phyloP scores from a whole-genome alignment of 37 sponge, comb jelly and placozoan species.

The Cliona cf. orientalis region DNA sequence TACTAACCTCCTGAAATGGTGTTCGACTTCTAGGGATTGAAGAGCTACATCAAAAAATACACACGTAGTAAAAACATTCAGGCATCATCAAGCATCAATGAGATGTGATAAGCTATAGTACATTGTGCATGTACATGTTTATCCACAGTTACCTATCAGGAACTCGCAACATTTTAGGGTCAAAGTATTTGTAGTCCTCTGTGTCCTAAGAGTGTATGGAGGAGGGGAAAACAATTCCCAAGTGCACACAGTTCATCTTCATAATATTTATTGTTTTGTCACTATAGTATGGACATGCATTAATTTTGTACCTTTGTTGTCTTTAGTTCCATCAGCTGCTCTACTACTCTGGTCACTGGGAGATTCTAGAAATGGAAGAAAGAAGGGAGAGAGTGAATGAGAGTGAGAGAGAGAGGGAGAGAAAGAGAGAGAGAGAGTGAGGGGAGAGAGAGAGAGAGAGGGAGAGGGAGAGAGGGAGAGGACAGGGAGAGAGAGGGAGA shows the following conservation, averaged over 20 bases:
- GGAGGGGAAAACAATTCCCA: neutral
- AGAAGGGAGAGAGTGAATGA: neutral
- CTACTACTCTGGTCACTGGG: slow-evolving; percentile 93
- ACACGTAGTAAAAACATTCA: neutral
- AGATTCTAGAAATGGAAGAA: slow-evolving; percentile 58
- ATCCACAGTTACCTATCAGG: slow-evolving; percentile 60
- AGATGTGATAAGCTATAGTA: neutral
- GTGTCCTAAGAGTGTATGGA: slow-evolving; percentile 58
- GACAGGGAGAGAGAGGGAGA: neutral
- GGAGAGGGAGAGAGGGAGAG: neutral
- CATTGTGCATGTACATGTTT: neutral
- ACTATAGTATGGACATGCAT: neutral
- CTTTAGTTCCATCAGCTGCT: slow-evolving; percentile 89
- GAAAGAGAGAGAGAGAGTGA: neutral
- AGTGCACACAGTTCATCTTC: neutral
- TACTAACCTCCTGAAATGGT: slow-evolving; percentile 67
- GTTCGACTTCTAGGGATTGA: slow-evolving; percentile 43
- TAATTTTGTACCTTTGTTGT: slow-evolving; percentile 45
- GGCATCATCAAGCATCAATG: neutral
- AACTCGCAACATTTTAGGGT: slow-evolving; percentile 86
- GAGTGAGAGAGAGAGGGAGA: neutral
- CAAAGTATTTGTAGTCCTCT: slow-evolving; percentile 91
- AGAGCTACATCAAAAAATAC: slow-evolving; percentile 15
- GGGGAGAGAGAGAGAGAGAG: neutral
- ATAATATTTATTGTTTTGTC: no score